Percentiles rank a stretch among this genome's conserved stretches.
These are phyloP conservation scores for Psittacula echo DNA, from an alignment of 2,797 vertebrate genomes.

Conservation along the genomic window DNA sequence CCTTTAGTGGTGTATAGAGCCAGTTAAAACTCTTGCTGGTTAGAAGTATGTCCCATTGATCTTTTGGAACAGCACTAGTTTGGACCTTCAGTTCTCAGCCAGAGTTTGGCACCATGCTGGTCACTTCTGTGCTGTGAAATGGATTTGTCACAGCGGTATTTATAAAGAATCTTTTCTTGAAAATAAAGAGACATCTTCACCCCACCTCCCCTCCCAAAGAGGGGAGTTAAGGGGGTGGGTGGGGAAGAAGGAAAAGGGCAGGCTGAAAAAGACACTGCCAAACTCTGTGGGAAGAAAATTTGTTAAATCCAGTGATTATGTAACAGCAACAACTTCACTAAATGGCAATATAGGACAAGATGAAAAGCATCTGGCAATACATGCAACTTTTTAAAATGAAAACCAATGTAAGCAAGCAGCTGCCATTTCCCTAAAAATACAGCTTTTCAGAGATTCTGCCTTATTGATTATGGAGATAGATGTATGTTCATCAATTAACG, in stretches of 20 bases:
- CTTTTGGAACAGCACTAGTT: conserved; percentile 30
- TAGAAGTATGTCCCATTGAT: conserved; percentile 62
- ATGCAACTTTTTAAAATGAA: neutral
- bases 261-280: neutral
- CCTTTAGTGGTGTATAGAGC: neutral
- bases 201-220: neutral
- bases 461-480: neutral
- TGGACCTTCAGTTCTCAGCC: conserved; percentile 69
- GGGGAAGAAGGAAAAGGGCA: neutral
- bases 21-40: conserved; percentile 35
- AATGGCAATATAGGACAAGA: neutral
- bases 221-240: neutral
- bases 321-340: neutral
- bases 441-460: neutral
- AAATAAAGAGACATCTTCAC: conserved; percentile 50
- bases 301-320: neutral
- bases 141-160: conserved; percentile 69
- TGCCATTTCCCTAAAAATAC: neutral
- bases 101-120: conserved; percentile 57
- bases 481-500: neutral
- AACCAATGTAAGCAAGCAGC: neutral
- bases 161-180: conserved; percentile 52
- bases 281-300: conserved; percentile 7
- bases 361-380: neutral
- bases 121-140: conserved; percentile 60